Base-by-base conservation (phyloP, 2,113 vertebrate genomes). In the Myrmecobius fasciatus region DNA sequence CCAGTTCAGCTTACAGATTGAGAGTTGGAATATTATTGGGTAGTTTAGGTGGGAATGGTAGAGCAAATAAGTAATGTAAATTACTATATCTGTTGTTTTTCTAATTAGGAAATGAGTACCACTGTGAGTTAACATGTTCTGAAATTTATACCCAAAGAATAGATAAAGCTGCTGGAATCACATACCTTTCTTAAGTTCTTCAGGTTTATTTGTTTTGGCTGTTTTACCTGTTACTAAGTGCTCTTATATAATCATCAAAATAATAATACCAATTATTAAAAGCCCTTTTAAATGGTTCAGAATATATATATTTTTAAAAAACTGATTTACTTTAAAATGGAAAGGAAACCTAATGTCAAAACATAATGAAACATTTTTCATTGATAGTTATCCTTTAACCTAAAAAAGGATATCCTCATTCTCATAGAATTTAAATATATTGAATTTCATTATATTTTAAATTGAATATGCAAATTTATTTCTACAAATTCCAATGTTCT, bases 221-320 rank as follows among this genome's bases (percentile, higher is more conserved):
- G 8, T 89, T 49, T 11, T 56, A 52, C 47, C 89, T 91, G 92
- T 51, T 25, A 1, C 53, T 90, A 91, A 96, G 67, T 60, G 46
- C 43, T 93, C 51, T 43, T 51, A 52, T 28, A 31, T 95, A 93
- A 93, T 75, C 46, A 92, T 75, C 67, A 75, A 75, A 75, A 75
- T 93, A 93, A 92, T n/a, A 93, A 8, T 95, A 93, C 75, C 89
- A 96, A 56, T 25, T 89, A 88, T 75, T 24, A 94, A 93, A 90
- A 52, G 12, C 24, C 52, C 60, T 89, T 91, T 46, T 47, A 75
- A 75, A 89, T 91, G 46, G 12, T 92, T 47, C 92, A 91, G 90
- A 90, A 94, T 92, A 47, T n/a, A 43, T 88, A 25, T 97, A n/a
- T 93, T 95, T 52, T 91, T 93, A 92, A 53, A 25, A 26, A 92